Percentiles rank a stretch among this genome's conserved stretches.
These are phyloP conservation scores for Sarcophaga peregrina DNA, from an alignment of 1,140 invertebrate genomes.

Conservation along the genomic window DNA sequence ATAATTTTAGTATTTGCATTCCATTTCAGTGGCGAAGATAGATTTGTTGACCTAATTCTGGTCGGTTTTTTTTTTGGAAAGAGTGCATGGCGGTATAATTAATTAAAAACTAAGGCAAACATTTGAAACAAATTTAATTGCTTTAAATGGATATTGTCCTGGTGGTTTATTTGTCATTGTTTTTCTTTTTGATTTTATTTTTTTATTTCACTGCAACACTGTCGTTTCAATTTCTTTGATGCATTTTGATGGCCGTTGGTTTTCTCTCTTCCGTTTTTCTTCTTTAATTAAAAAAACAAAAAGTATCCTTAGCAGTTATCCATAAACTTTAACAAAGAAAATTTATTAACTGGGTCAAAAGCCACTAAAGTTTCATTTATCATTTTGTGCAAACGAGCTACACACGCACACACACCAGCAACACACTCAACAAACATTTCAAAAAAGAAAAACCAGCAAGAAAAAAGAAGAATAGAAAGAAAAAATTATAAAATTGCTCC, in stretches of 20 bases:
- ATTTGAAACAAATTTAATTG: too few species aligned
- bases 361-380: constrained; percentile 40
- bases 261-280: background rate
- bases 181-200: too few species aligned
- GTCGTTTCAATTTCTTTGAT: background rate
- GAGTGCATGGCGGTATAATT: too few species aligned
- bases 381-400: background rate
- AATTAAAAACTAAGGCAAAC: too few species aligned
- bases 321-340: constrained; percentile 24
- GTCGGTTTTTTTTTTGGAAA: too few species aligned
- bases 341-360: constrained; percentile 35
- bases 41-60: too few species aligned
- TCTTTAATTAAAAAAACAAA: background rate
- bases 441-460: background rate
- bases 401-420: background rate
- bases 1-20: too few species aligned
- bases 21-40: too few species aligned
- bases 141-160: too few species aligned
- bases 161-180: too few species aligned
- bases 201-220: too few species aligned
- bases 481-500: too few species aligned
- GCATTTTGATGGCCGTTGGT: background rate
- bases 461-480: background rate
- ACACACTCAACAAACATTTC: background rate
- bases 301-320: background rate